phyloP scores from a whole-genome alignment of 2,113 vertebrate species.

The Centropristis striata region DNA sequence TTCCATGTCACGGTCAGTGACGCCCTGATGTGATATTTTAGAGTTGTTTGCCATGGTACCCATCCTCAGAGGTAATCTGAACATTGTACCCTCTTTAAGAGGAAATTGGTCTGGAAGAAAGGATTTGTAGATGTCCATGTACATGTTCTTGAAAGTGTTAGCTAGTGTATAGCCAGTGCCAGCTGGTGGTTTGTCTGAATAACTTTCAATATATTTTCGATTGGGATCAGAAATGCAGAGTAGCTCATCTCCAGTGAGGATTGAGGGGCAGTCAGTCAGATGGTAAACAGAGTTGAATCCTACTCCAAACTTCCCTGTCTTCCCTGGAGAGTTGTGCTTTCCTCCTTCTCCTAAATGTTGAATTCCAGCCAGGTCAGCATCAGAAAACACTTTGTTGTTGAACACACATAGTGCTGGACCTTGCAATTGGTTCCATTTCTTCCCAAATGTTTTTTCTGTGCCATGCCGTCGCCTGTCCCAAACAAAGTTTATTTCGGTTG shows the following conservation, averaged over 20 bases:
- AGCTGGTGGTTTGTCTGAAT: constrained; percentile 60
- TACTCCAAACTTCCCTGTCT: constrained; percentile 89
- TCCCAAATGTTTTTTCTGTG: constrained; percentile 75
- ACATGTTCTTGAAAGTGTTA: constrained; percentile 80
- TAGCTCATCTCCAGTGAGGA: constrained; percentile 85
- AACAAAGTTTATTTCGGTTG: constrained; percentile 87
- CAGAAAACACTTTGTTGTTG: constrained; percentile 86
- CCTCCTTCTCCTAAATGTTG: constrained; percentile 88
- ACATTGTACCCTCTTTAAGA: constrained; percentile 86
- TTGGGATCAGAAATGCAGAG: constrained; percentile 90
- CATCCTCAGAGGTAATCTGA: constrained; percentile 87
- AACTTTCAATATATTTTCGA: constrained; percentile 74
- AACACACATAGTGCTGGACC: constrained; percentile 91
- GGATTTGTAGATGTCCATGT: constrained; percentile 86
- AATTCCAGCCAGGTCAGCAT: constrained; percentile 87
- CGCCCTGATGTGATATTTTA: constrained; percentile 75
- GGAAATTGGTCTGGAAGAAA: constrained; percentile 86
- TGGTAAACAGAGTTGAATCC: constrained; percentile 91
- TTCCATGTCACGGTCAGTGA: constrained; percentile 76
- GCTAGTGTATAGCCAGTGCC: constrained; percentile 84
- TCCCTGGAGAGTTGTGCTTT: constrained; percentile 82
- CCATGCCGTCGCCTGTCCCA: constrained; percentile 87
- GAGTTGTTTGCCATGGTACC: constrained; percentile 77
- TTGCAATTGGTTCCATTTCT: constrained; percentile 86
- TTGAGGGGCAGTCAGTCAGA: constrained; percentile 90